Evolutionary conservation across 2,888 invertebrate species (phyloP).

Genomic region (Mimachlamys varia): DNA sequence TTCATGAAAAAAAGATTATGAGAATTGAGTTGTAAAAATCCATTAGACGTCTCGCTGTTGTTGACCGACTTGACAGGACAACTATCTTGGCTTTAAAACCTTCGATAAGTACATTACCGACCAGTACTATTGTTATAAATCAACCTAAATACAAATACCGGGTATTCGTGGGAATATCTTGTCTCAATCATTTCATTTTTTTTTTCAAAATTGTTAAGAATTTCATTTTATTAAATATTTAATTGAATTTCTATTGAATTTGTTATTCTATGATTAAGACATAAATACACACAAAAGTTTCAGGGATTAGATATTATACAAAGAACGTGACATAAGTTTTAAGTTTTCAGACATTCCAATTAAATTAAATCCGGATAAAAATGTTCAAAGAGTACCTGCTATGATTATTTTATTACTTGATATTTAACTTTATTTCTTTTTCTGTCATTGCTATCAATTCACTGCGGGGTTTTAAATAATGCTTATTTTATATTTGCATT

Average conservation of each 20-base stretch:
- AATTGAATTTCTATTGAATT: not conserved
- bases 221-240: not conserved
- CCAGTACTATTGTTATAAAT: not conserved
- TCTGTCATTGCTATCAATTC: not conserved
- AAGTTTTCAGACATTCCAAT: not conserved
- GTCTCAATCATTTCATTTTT: not conserved
- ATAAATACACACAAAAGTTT: not conserved
- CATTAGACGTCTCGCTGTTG: constrained; percentile 10
- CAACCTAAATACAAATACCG: not conserved
- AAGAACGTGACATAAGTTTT: not conserved
- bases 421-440: not conserved
- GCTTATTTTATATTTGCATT: not conserved
- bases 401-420: not conserved
- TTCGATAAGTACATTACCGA: not conserved
- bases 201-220: not conserved
- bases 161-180: constrained; percentile 3
- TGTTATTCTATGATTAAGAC: not conserved
- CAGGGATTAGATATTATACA: not conserved
- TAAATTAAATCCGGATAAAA: not conserved
- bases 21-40: constrained; percentile 15
- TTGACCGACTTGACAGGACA: not conserved
- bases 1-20: constrained; percentile 34
- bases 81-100: not conserved
- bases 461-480: not conserved
- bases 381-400: not conserved